Evolutionary conservation across 1,140 invertebrate species (phyloP).

Genomic region (Hetaerina americana): DNA sequence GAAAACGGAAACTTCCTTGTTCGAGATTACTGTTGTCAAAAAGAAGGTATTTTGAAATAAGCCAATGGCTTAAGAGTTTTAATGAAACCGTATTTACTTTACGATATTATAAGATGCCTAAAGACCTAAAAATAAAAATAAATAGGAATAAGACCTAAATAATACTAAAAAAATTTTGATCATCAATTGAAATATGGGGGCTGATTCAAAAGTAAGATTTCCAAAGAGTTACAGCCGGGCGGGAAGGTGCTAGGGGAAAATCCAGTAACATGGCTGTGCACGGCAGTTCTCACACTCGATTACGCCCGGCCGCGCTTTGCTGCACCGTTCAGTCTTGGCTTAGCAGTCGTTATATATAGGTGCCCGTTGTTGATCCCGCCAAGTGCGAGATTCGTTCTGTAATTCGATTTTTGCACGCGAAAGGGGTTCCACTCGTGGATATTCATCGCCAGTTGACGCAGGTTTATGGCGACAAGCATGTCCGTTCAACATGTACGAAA

Average conservation of each 20-base stretch:
- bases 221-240: not conserved
- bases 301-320: not conserved
- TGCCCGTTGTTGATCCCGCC: not conserved
- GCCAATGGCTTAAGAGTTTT: no score
- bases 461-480: constrained; percentile 6
- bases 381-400: constrained; percentile 7
- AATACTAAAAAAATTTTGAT: no score
- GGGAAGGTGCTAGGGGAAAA: not conserved
- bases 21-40: no score
- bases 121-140: no score
- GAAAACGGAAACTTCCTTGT: no score
- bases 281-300: no score
- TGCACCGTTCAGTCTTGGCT: not conserved
- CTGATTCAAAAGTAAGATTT: not conserved
- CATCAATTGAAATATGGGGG: no score
- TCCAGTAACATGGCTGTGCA: no score
- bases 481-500: constrained; percentile 5
- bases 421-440: not conserved
- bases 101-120: no score
- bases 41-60: no score
- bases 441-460: constrained; percentile 4
- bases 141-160: no score
- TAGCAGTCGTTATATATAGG: constrained; percentile 3
- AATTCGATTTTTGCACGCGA: constrained; percentile 8
- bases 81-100: no score